Base-by-base conservation (phyloP, 2,888 invertebrate species). In the Biston betularia region DNA sequence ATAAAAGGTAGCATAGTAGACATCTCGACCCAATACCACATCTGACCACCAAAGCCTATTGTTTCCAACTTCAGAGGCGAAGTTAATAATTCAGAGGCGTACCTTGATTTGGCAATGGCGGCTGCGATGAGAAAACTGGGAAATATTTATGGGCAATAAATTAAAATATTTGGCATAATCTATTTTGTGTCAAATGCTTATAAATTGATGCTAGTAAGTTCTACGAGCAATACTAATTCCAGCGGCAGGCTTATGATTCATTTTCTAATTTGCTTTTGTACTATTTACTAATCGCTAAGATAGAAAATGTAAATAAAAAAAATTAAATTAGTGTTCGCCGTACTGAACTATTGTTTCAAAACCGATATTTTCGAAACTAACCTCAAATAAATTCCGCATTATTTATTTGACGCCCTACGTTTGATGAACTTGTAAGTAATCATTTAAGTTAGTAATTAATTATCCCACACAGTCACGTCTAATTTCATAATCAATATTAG, bases 21-120 rank as follows among this genome's bases (percentile, higher is more conserved):
- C n/a, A 46, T 70, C 58, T 66, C 69, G 65, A 7, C 56, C 38
- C 33, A 35, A 40, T 24, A 65, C 60, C 54, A 46, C 52, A 68
- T 69, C 65, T 69, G 59, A 64, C 54, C 67, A 46, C 60, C 24
- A 56, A 14, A 52, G 59, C 63, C 62, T 61, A 70, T 72, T 74
- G 71, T 78, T 80, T 81, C 74, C 61, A 64, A 57, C 63, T 72
- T 80, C 75, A 62, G 9, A 56, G 73, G 56, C 54, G 15, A 72
- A 73, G 77, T 85, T 83, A 84, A 87, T 87, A 85, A 84, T 86
- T 85, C 75, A 86, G 73, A 56, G 59, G 73, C 76, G 74, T 73
- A 76, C 76, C 79, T 83, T 79, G 78, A 80, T 80, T 81, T 73
- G 59, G 68, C 65, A 67, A 71, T 56, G 63, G 71, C 73, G 75